Evolutionary conservation across 2,113 vertebrate species (phyloP).

Genomic region (Chamaea fasciata): DNA sequence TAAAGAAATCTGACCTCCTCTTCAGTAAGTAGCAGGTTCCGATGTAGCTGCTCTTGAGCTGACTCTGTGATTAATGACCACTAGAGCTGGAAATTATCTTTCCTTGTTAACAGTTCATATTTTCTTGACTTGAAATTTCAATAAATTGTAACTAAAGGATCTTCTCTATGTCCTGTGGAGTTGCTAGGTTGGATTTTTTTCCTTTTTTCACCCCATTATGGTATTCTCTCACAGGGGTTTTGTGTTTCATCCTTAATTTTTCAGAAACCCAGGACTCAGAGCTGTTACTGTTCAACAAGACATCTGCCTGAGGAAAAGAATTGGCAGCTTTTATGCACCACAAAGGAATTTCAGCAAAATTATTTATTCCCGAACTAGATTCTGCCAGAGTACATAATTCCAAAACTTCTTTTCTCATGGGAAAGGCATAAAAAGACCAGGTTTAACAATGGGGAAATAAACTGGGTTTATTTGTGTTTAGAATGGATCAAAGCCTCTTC

Average conservation of each 20-base stretch:
- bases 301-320: conserved; percentile 34
- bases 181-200: neutral
- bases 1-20: neutral
- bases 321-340: conserved; percentile 18
- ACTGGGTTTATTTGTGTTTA: neutral
- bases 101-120: neutral
- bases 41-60: neutral
- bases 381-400: conserved; percentile 7
- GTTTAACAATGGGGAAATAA: neutral
- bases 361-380: conserved; percentile 17
- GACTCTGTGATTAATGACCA: neutral
- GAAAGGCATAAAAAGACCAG: neutral
- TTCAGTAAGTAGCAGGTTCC: neutral
- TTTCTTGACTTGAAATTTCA: neutral
- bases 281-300: conserved; percentile 17
- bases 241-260: conserved; percentile 1
- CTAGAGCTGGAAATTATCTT: neutral
- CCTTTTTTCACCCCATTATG: neutral
- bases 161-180: neutral
- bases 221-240: neutral
- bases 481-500: neutral
- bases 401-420: neutral
- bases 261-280: neutral
- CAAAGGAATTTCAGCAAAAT: conserved; percentile 37
- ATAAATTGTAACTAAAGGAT: neutral